Evolutionary conservation across 2,797 vertebrate species (phyloP), one percentile per base, ranked within the genome.

Genomic region (Mormyrops boulengeri): DNA sequence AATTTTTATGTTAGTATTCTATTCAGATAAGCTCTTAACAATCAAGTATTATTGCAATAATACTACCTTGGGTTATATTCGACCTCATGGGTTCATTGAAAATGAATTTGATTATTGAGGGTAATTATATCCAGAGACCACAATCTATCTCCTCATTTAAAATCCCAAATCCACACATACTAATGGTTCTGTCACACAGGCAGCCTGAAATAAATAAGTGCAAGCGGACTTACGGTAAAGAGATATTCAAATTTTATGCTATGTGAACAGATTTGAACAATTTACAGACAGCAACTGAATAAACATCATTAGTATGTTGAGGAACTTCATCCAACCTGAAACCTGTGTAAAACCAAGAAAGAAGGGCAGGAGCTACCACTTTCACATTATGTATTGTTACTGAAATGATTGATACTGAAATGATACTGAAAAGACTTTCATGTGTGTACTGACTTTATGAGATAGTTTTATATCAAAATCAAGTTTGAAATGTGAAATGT

Each of bases 51-150:
- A 82, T 82, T 82, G 41, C 38, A 82, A 82, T 82, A 82, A 44
- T 82, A n/a, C 77, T 47, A 44, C 77, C 77, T 82, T 82, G 77
- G 77, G 41, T 82, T 82, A 82, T 41, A 82, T 82, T 82, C 7
- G 77, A 82, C 77, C 77, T 82, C 77, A 82, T 82, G 77, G 77
- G 77, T 34, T 44, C 77, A 82, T 82, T 82, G 77, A 82, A 82
- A 82, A 47, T 82, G 19, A 82, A 82, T 82, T 82, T 82, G 77
- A 82, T 82, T 82, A 47, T 22, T 82, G 77, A 82, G 77, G 77
- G 41, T 82, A 82, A 82, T 82, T 82, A 47, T 82, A 82, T 82
- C 77, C 19, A 47, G 19, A n/a, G 41, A 44, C 38, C 77, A 82
- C 41, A 47, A 82, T 82, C 14, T 41, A 82, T 47, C 38, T 47